Base-by-base conservation (phyloP, 1,140 invertebrate species). In the Pollicipes pollicipes region DNA sequence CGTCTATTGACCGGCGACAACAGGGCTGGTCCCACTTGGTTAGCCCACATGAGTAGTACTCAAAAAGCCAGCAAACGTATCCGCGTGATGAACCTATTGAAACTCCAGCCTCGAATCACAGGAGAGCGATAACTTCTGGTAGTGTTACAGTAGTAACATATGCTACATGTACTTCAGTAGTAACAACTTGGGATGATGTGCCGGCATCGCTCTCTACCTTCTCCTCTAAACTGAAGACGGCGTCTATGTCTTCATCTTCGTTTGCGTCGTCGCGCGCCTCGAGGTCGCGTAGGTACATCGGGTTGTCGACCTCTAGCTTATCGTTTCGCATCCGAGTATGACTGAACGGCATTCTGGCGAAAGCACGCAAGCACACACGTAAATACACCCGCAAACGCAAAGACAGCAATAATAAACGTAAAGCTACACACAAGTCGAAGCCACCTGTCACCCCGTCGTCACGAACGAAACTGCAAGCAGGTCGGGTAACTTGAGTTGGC, bases 281-380 rank as follows among this genome's bases (percentile, higher is more conserved):
- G 13, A 58, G 17, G 45, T 58, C 45, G 10, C 45, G 72, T 66
- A 75, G 31, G 70, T 74, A 74, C 73, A 74, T 74, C n/a, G 74
- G 74, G 69, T 75, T 75, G 69, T 73, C 74, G 70, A 75, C 72
- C 70, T 75, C 74, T 32, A 75, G 73, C 8, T 72, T 75, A 30
- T 73, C 74, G 29, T 72, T 72, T 72, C 69, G 73, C 74, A 66
- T 75, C 72, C 37, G 74, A 58, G 70, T 73, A 68, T 32, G 74
- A 72, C 69, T 75, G 73, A 37, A 71, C 72, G 31, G 73, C 73
- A 45, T 72, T 72, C 31, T 73, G 30, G 45, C 69, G 31, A 67
- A 73, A 37, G 45, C 73, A 63, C 24, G 69, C 63, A 73, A 72
- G 70, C 0, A n/a, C n/a, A n/a, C n/a, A n/a, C n/a, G n/a, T n/a